These are phyloP conservation scores for Ctenicera cuprea DNA, from an alignment of 2,888 invertebrate genomes.

Conservation along the genomic window DNA sequence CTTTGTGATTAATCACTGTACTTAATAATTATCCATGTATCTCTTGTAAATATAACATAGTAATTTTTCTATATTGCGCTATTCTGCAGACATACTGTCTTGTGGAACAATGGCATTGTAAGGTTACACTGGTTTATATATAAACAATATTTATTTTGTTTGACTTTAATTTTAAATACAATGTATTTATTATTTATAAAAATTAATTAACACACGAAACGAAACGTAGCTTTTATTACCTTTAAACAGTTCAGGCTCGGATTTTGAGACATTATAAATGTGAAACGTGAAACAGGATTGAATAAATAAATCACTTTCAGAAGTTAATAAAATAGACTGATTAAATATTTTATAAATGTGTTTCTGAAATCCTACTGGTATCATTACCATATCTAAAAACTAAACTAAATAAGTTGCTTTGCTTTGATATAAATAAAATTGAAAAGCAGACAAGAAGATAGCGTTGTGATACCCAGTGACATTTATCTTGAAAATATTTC, in stretches of 20 bases:
- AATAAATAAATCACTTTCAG: not conserved
- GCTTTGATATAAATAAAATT: not conserved
- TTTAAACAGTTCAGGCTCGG: not conserved
- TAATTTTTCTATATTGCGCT: too few species aligned
- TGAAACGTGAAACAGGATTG: not conserved
- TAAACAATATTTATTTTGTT: too few species aligned
- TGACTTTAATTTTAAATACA: not conserved
- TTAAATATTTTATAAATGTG: conserved; percentile 9
- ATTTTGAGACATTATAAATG: not conserved
- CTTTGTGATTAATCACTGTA: too few species aligned
- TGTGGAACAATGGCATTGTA: too few species aligned
- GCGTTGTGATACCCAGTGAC: not conserved
- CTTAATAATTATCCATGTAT: too few species aligned
- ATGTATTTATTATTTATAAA: too few species aligned
- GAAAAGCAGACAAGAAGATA: not conserved
- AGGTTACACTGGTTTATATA: too few species aligned
- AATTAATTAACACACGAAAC: too few species aligned
- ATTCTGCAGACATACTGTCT: too few species aligned
- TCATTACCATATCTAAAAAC: too few species aligned
- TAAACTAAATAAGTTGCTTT: too few species aligned
- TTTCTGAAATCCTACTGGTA: not conserved
- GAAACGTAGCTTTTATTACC: not conserved
- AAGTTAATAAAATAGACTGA: conserved; percentile 10
- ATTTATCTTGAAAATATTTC: conserved; percentile 13
- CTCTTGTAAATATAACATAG: too few species aligned